A percentile compares a stretch with the other conserved stretches of the same genome.
Conservation (phyloP, 2,797 vertebrate species). For the Monodelphis domestica region DNA sequence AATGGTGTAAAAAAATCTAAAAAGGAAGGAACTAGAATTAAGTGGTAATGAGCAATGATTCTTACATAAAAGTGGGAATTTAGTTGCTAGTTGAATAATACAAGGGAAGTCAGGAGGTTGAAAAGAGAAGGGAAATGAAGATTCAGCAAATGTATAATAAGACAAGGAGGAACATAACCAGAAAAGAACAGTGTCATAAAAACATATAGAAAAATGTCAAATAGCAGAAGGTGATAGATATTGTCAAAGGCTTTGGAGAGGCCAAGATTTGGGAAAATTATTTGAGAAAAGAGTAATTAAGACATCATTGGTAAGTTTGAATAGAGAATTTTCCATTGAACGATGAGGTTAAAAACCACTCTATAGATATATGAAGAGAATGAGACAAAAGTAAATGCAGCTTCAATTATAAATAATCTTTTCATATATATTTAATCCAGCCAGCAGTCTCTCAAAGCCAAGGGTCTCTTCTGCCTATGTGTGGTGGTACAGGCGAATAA, state of each 20-base stretch:
- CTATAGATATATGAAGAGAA: background rate
- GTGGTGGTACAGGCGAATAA: too few species aligned
- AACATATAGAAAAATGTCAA: background rate
- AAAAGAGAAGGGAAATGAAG: too few species aligned
- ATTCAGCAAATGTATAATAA: background rate
- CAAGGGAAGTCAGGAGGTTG: too few species aligned
- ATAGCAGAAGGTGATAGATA: background rate
- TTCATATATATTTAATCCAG: too few species aligned
- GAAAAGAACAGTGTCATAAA: background rate
- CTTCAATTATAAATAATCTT: background rate
- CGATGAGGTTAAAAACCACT: background rate
- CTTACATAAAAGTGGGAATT: too few species aligned
- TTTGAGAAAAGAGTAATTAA: background rate
- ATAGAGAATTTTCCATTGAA: background rate
- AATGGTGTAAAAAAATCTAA: background rate
- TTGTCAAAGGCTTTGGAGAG: background rate
- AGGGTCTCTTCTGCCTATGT: too few species aligned
- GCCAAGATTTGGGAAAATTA: background rate
- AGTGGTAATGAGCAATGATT: too few species aligned
- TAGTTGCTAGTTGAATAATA: too few species aligned
- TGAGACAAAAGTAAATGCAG: background rate
- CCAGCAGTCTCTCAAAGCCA: too few species aligned
- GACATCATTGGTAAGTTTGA: too few species aligned
- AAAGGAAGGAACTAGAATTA: too few species aligned
- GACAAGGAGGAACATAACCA: background rate